Conservation (phyloP, 2,797 vertebrate genomes). For the Hylomyscus alleni region DNA sequence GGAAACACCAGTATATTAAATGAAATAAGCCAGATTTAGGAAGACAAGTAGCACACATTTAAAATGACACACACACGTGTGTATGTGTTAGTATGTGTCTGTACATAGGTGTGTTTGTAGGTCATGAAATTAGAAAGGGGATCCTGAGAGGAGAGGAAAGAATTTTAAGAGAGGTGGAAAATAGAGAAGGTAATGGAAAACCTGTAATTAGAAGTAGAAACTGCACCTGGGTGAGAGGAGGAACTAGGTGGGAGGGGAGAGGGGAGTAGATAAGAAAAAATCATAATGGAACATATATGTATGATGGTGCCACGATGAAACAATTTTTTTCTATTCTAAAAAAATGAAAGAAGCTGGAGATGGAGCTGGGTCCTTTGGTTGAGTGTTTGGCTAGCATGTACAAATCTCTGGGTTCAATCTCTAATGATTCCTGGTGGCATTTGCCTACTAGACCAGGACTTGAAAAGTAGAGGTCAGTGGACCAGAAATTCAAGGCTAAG, state of each 20-base stretch:
- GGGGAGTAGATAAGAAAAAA: neutral
- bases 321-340: neutral
- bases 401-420: neutral
- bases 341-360: neutral
- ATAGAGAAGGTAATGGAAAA: neutral
- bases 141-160: neutral
- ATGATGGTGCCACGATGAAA: neutral
- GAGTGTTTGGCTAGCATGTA: neutral
- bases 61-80: neutral
- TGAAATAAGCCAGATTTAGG: neutral
- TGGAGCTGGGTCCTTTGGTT: neutral
- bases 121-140: neutral
- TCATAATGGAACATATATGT: too few species aligned
- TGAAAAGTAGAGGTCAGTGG: neutral
- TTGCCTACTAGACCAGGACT: neutral
- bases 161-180: neutral
- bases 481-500: neutral
- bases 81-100: neutral
- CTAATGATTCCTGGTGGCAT: neutral
- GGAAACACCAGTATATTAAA: neutral
- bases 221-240: neutral
- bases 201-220: neutral
- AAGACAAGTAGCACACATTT: neutral
- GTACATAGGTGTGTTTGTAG: neutral
- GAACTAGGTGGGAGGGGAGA: neutral